Evolutionary conservation across 2,888 invertebrate genomes (phyloP).

Genomic region (Protodeltote pygarga): DNA sequence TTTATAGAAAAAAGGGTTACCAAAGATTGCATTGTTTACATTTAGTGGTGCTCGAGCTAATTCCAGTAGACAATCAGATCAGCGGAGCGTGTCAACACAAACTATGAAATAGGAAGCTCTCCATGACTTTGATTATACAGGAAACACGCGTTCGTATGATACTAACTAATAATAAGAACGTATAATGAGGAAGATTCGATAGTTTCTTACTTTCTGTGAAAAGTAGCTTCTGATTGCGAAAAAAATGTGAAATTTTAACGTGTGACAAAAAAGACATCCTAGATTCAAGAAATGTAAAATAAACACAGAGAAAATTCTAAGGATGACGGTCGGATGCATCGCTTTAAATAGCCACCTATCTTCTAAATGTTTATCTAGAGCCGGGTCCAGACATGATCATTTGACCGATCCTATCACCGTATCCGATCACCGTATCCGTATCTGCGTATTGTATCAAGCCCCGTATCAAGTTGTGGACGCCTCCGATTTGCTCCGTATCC

Average conservation of each 20-base stretch:
- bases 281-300: too few relatives aligned
- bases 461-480: too few relatives aligned
- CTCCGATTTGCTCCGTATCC: too few relatives aligned
- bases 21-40: slow-evolving; percentile 28
- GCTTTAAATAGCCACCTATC: too few relatives aligned
- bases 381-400: too few relatives aligned
- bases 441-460: too few relatives aligned
- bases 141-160: slow-evolving; percentile 53
- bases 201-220: slow-evolving; percentile 11
- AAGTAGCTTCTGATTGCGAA: slow-evolving; percentile 13
- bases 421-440: too few relatives aligned
- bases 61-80: slow-evolving; percentile 51
- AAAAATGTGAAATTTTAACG: background rate
- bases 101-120: slow-evolving; percentile 63
- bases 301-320: too few relatives aligned
- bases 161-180: slow-evolving; percentile 45
- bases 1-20: slow-evolving; percentile 20
- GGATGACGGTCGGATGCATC: too few relatives aligned
- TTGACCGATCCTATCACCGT: too few relatives aligned
- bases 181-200: slow-evolving; percentile 48
- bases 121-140: slow-evolving; percentile 64
- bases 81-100: slow-evolving; percentile 62
- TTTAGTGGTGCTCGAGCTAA: slow-evolving; percentile 32
- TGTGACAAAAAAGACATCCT: too few relatives aligned
- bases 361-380: too few relatives aligned